Base-by-base conservation (phyloP, 2,888 invertebrate species). In the Strigamia crassipes region DNA sequence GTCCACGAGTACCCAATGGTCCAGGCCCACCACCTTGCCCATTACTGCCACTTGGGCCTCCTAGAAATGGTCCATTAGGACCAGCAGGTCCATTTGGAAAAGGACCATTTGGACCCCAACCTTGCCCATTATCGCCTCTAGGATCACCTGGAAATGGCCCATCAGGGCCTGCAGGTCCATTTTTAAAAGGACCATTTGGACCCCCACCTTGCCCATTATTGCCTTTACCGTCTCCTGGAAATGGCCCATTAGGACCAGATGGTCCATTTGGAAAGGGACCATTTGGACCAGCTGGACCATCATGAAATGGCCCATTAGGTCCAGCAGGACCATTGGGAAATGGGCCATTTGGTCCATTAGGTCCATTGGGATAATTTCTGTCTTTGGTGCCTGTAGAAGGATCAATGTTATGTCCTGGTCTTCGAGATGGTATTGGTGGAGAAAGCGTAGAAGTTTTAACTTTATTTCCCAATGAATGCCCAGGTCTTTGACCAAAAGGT, bases 251-350 rank as follows among this genome's bases (percentile, higher is more conserved):
- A 38, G 82, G 82, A 21, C 31, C 42, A 6, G 79, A 51, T n/a
- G 79, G 80, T 31, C 31, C 81, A 77, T 82, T 80, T 56, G 83
- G 83, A 27, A 42, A 66, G 6, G 83, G 83, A n/a, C 77, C 66
- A 73, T 23, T 34, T n/a, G 81, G 83, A 3, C 34, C 51, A 73
- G 80, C 80, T 34, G 81, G 82, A 80, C 82, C 82, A 42, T 79
- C 82, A 31, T 80, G 78, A 27, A 38, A 80, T 77, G 82, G 83
- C 2, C 80, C 80, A 56, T 81, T 38, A 41, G 81, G 81, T 8
- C 81, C 81, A 31, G 66, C 34, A 15, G 21, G 27, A 31, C 81
- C 81, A 81, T 73, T 79, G n/a, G 73, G 77, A 21, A 34, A 73
- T 9, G 27, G 66, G 12, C 73, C 73, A 81, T 81, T 21, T n/a